Base-by-base conservation (phyloP, 2,888 invertebrate species). In the Calameuta idolon region DNA sequence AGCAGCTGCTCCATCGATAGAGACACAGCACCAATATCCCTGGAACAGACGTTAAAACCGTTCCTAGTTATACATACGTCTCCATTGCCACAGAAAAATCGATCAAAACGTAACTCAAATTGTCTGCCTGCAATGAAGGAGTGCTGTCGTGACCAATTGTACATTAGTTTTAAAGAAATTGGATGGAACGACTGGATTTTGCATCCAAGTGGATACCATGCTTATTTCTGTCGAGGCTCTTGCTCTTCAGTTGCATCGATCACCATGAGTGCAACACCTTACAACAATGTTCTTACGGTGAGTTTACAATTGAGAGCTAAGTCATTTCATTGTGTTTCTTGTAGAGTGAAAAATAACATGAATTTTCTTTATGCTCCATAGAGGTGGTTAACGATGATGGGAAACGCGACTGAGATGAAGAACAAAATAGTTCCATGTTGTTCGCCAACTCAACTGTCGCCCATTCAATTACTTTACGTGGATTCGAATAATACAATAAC, bases 131-230 rank as follows among this genome's bases (percentile, higher is more conserved):
- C 94, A 4, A 92, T 95, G 81, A 95, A 94, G 68, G 96, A 96
- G 85, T 97, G 97, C 90, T 97, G 97, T 89, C 92, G 97, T 23
- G 97, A 97, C 89, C 95, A 95, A 69, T 93, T 97, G 1, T 96
- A 95, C 88, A 95, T 98, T 81, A 96, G 95, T 82, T 97, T 97
- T 89, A 94, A 94, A 80, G 96, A 97, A 71, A 95, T 97, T 77
- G 97, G 97, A 74, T 97, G 97, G 97, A 95, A 95, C 84, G 95
- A 97, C 90, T 97, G 97, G 97, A 97, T 97, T 80, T 94, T 97
- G 81, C 93, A 94, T 83, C 97, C 97, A 0, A 93, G 94, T 23
- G 97, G 96, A 1, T 97, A 97, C 90, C 95, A 97, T 86, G 97
- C 97, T 0, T 97, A 97, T 91, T 97, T 97, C 92, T 97, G 97